Conservation (phyloP, 1,140 invertebrate genomes). For the Calephelis virginiensis region DNA sequence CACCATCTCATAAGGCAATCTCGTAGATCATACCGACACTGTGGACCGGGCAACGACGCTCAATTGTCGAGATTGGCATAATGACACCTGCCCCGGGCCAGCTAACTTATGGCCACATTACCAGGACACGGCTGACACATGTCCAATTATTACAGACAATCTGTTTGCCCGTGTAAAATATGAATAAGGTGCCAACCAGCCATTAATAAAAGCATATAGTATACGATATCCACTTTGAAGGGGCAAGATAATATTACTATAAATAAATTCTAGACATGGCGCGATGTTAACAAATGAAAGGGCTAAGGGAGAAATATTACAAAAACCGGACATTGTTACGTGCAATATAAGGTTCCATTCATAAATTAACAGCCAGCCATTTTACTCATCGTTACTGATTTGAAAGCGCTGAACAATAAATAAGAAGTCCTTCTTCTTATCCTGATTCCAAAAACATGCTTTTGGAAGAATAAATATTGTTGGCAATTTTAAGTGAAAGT, state of each 20-base stretch:
- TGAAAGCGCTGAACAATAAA: too few relatives aligned
- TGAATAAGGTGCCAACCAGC: slow-evolving; percentile 46
- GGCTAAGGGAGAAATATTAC: slow-evolving; percentile 61
- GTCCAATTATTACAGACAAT: slow-evolving; percentile 72
- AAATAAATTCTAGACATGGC: slow-evolving; percentile 62
- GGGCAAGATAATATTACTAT: slow-evolving; percentile 65
- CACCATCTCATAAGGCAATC: slow-evolving; percentile 30
- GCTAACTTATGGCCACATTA: slow-evolving; percentile 67
- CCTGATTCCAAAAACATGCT: too few relatives aligned
- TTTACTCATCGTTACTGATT: too few relatives aligned
- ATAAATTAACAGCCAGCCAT: too few relatives aligned
- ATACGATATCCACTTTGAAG: slow-evolving; percentile 54
- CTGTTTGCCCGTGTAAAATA: slow-evolving; percentile 64
- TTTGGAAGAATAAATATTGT: too few relatives aligned
- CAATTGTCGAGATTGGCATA: slow-evolving; percentile 59
- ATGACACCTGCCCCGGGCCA: slow-evolving; percentile 52
- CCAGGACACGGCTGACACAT: slow-evolving; percentile 63
- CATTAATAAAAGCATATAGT: slow-evolving; percentile 49
- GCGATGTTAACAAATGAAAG: slow-evolving; percentile 56
- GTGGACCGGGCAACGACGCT: slow-evolving; percentile 30
- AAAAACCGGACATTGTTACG: slow-evolving; percentile 60
- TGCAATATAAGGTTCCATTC: slow-evolving; percentile 34
- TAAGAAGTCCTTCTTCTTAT: too few relatives aligned
- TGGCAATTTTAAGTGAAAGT: too few relatives aligned
- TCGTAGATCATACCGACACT: slow-evolving; percentile 52